A percentile compares a stretch with the other conserved stretches of the same genome.
phyloP scores from a whole-genome alignment of 2,888 invertebrate genomes.

The Dicyrtoma fusca region DNA sequence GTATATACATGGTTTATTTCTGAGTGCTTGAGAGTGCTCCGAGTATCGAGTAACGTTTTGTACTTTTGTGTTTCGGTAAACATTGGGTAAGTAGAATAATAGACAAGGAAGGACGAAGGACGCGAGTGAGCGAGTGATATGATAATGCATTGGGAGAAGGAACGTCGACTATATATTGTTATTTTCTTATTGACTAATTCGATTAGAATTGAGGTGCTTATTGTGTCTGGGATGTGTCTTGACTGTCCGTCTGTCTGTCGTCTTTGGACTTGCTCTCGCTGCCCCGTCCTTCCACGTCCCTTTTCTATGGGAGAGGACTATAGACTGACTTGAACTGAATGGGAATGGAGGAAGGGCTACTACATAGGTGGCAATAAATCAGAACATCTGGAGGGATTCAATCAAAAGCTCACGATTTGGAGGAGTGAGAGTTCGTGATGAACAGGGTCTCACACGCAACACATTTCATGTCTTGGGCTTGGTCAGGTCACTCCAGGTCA shows the following conservation, averaged over 20 bases:
- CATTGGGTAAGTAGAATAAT: not conserved
- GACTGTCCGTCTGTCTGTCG: not conserved
- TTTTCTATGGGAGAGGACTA: not conserved
- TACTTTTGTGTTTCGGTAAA: not conserved
- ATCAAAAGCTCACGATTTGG: conserved; percentile 53
- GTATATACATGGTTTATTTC: too few relatives aligned
- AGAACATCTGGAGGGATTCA: conserved; percentile 53
- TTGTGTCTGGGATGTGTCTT: not conserved
- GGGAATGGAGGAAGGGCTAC: conserved; percentile 41
- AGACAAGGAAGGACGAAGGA: not conserved
- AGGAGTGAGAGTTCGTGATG: conserved; percentile 53
- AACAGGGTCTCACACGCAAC: conserved; percentile 46
- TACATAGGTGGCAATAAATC: conserved; percentile 51
- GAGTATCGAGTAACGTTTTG: not conserved
- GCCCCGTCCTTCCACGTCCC: not conserved
- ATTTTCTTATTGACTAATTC: conserved; percentile 32
- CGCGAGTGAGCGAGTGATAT: not conserved
- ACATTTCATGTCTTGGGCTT: conserved; percentile 44
- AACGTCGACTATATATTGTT: not conserved
- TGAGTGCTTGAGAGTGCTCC: too few relatives aligned
- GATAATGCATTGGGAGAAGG: not conserved
- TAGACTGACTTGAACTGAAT: not conserved
- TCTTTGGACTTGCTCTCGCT: not conserved
- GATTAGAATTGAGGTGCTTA: conserved; percentile 35
- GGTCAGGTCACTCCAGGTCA: conserved; percentile 48